phyloP scores from a whole-genome alignment of 2,797 vertebrate species.

The Acrossocheilus wenchowensis region DNA sequence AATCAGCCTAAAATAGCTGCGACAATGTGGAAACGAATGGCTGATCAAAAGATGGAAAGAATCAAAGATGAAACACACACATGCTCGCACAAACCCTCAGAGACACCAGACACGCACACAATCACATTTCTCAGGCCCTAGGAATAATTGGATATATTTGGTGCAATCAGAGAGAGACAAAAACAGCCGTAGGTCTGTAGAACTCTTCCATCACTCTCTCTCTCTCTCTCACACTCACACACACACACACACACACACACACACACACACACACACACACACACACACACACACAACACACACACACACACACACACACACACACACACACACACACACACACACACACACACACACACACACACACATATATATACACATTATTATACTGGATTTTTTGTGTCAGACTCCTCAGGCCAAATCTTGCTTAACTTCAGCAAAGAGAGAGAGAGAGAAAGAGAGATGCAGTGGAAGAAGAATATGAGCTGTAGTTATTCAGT shows the following conservation, averaged over 20 bases:
- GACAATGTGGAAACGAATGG: background rate
- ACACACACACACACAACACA: background rate
- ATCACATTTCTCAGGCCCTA: slow-evolving; percentile 37
- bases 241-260: slow-evolving; percentile 22
- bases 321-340: slow-evolving; percentile 22
- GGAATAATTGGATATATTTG: slow-evolving; percentile 59
- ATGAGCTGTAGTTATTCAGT: slow-evolving; percentile 28
- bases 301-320: slow-evolving; percentile 27
- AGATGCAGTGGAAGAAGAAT: background rate
- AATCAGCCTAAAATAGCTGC: slow-evolving; percentile 15
- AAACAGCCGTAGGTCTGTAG: slow-evolving; percentile 30
- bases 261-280: slow-evolving; percentile 5
- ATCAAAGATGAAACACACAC: slow-evolving; percentile 41
- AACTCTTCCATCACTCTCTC: background rate
- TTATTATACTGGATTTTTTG: slow-evolving; percentile 4
- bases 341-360: slow-evolving; percentile 1
- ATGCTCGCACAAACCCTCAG: slow-evolving; percentile 55
- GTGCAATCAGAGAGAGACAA: slow-evolving; percentile 57
- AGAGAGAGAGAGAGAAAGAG: slow-evolving; percentile 46
- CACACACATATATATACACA: background rate
- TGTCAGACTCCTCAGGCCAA: slow-evolving; percentile 29
- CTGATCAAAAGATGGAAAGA: slow-evolving; percentile 11
- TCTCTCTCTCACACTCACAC: too few relatives aligned
- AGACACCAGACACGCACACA: slow-evolving; percentile 42
- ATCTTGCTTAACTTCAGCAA: slow-evolving; percentile 14